phyloP scores from a whole-genome alignment of 2,797 vertebrate genomes.

The Crocodylus rhombifer region DNA sequence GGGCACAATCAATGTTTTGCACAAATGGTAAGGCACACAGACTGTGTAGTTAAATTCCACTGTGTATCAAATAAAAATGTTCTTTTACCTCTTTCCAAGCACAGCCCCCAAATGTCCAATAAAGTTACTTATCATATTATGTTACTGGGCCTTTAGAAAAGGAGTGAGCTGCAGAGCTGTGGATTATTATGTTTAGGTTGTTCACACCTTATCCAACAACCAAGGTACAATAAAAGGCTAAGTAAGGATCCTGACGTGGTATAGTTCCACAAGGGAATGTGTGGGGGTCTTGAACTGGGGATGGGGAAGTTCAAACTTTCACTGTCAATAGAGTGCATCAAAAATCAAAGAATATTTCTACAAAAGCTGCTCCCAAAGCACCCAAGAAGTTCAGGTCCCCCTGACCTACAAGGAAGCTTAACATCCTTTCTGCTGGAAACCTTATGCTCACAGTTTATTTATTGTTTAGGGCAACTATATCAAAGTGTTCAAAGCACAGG shows the following conservation, averaged over 20 bases:
- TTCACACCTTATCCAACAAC: neutral
- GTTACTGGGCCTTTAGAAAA: neutral
- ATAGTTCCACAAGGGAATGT: neutral
- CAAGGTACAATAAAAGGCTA: neutral
- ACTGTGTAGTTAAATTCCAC: neutral
- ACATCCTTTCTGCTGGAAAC: neutral
- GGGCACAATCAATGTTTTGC: neutral
- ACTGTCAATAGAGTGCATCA: neutral
- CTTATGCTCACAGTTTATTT: neutral
- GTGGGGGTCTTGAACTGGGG: neutral
- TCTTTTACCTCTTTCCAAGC: neutral
- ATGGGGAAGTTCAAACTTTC: neutral
- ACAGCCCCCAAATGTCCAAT: neutral
- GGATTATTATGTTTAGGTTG: neutral
- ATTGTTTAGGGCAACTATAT: neutral
- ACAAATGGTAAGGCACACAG: neutral
- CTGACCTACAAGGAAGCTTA: neutral
- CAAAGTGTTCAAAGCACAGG: neutral
- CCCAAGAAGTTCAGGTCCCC: neutral
- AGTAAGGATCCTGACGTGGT: neutral
- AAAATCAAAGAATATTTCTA: neutral
- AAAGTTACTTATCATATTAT: neutral
- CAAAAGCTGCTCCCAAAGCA: neutral
- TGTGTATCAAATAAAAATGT: neutral
- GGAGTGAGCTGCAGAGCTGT: neutral